Evolutionary conservation across 37 sponge, comb jelly and placozoan species (phyloP).

Genomic region (Beroe forskalii): DNA sequence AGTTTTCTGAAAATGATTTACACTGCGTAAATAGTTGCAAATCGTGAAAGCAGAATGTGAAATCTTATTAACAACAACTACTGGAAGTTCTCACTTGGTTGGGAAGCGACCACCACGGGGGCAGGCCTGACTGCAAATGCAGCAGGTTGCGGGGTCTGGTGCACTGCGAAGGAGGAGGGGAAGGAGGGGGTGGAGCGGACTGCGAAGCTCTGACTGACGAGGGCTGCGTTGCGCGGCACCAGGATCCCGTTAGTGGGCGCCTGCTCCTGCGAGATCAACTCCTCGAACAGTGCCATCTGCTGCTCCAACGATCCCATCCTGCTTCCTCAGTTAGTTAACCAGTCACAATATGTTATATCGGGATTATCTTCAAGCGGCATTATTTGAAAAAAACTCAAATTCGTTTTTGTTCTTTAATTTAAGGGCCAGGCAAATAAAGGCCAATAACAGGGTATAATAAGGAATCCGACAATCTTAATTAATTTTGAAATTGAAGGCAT

Average conservation of each 20-base stretch:
- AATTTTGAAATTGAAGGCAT: too few relatives aligned
- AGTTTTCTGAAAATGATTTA: too few relatives aligned
- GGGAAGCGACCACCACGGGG: not conserved
- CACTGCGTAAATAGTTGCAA: too few relatives aligned
- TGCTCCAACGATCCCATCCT: slow-evolving; percentile 54
- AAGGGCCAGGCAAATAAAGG: too few relatives aligned
- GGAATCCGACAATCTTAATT: too few relatives aligned
- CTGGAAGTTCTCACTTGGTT: not conserved
- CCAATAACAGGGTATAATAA: too few relatives aligned
- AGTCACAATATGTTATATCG: not conserved
- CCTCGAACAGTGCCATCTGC: slow-evolving; percentile 65
- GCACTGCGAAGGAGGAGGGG: not conserved
- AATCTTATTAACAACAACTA: too few relatives aligned
- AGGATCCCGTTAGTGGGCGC: slow-evolving; percentile 57
- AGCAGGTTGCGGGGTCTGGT: not conserved
- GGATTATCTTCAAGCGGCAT: not conserved
- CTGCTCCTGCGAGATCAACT: slow-evolving; percentile 61
- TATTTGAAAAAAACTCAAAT: too few relatives aligned
- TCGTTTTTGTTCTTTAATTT: too few relatives aligned
- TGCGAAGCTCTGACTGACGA: not conserved
- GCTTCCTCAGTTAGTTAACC: too few relatives aligned
- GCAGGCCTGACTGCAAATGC: not conserved
- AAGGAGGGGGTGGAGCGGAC: not conserved
- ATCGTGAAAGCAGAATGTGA: too few relatives aligned
- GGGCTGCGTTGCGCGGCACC: not conserved